phyloP scores from a whole-genome alignment of 2,797 vertebrate genomes.

The Hapalemur alaotrensis region DNA sequence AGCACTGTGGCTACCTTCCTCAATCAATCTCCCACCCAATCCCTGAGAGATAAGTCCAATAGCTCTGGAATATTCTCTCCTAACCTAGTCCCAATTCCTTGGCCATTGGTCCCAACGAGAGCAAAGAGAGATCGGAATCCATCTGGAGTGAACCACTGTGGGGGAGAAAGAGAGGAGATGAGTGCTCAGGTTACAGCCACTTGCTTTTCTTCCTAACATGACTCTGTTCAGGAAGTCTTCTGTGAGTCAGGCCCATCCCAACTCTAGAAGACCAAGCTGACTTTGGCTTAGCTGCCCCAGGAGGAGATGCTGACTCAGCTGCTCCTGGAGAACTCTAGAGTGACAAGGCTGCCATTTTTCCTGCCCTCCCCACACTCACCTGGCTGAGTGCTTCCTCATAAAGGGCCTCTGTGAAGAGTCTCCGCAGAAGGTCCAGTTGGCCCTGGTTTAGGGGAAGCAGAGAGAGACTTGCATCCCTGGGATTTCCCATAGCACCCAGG shows the following conservation, averaged over 20 bases:
- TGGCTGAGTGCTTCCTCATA: conserved; percentile 92
- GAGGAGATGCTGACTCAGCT: neutral
- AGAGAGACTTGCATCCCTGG: neutral
- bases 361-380: conserved; percentile 85
- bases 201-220: neutral
- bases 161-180: conserved; percentile 34
- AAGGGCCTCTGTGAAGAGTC: conserved; percentile 92
- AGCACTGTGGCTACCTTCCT: neutral
- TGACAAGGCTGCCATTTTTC: neutral
- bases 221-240: neutral
- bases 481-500: neutral
- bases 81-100: conserved; percentile 99
- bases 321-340: neutral
- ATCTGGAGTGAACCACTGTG: conserved; percentile 96
- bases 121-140: conserved; percentile 97
- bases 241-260: neutral
- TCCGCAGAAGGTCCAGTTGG: conserved; percentile 91
- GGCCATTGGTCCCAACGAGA: conserved; percentile 97
- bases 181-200: neutral
- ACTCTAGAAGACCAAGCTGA: neutral
- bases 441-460: conserved; percentile 84
- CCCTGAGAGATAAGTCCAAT: neutral
- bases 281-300: neutral
- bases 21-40: neutral
- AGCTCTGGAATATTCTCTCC: neutral